These are phyloP conservation scores for Leptonema lineaticorne DNA, from an alignment of 1,140 invertebrate genomes.

Conservation along the genomic window DNA sequence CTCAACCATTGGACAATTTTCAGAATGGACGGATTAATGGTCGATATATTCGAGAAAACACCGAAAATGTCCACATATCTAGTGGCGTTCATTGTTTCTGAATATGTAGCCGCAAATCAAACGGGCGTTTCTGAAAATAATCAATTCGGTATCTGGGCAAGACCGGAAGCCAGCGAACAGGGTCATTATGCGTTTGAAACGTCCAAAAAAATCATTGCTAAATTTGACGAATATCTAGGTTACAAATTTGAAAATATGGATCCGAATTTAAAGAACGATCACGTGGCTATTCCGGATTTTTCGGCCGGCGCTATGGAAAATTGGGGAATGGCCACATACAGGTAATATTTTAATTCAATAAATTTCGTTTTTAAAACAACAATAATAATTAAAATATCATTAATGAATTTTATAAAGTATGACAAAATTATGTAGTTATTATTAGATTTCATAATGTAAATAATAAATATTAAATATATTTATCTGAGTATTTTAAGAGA, in stretches of 20 bases:
- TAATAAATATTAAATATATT: no score
- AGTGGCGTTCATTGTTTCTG: slow-evolving; percentile 74
- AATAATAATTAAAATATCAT: no score
- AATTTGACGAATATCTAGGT: not conserved
- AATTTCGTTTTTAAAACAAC: no score
- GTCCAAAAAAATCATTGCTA: not conserved
- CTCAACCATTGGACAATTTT: no score
- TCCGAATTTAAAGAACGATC: slow-evolving; percentile 16
- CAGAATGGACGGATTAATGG: not conserved
- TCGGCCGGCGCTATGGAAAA: slow-evolving; percentile 83
- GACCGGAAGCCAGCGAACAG: not conserved
- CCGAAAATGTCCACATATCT: slow-evolving; percentile 78
- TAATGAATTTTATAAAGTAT: no score
- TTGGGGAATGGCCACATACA: slow-evolving; percentile 86
- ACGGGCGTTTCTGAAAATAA: slow-evolving; percentile 45
- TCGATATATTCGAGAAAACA: not conserved
- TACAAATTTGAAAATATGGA: slow-evolving; percentile 47
- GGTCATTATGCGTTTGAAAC: slow-evolving; percentile 10
- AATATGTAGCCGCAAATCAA: slow-evolving; percentile 57
- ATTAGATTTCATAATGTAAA: no score
- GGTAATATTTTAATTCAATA: no score
- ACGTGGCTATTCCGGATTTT: slow-evolving; percentile 20
- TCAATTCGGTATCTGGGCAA: slow-evolving; percentile 43
- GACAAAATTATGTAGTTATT: no score
- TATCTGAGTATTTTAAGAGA: no score